A percentile compares a stretch with the other conserved stretches of the same genome.
phyloP scores from a whole-genome alignment of 2,797 vertebrate genomes.

The Cryptoblepharus egeriae region DNA sequence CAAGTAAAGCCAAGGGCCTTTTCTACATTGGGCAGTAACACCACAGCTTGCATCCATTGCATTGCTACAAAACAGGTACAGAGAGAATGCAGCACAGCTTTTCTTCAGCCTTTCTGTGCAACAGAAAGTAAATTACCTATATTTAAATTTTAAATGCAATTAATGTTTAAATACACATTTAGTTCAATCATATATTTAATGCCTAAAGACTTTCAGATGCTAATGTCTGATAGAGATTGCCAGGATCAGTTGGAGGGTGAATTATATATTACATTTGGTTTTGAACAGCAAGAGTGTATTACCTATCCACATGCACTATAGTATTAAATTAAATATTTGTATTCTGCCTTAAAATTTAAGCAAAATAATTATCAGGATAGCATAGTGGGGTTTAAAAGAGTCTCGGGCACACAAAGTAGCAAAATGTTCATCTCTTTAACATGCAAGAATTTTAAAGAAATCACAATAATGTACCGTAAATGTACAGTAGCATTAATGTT shows the following conservation, averaged over 20 bases:
- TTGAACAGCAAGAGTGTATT: not conserved
- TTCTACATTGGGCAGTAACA: not conserved
- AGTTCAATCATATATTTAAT: not conserved
- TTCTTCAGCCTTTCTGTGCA: not conserved
- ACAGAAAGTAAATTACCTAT: not conserved
- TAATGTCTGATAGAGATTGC: not conserved
- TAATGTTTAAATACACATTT: not conserved
- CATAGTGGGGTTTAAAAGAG: not conserved
- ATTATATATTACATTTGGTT: not conserved
- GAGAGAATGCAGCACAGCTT: not conserved
- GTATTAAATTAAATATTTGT: not conserved
- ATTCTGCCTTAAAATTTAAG: not conserved
- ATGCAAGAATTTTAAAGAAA: not conserved
- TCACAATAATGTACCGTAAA: no score
- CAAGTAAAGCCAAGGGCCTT: no score
- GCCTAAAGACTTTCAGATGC: not conserved
- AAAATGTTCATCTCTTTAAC: not conserved
- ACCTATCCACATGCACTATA: not conserved
- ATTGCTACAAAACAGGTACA: no score
- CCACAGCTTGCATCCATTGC: no score
- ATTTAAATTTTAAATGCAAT: not conserved
- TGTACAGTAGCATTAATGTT: no score
- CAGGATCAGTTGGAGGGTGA: not conserved
- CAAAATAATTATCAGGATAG: not conserved
- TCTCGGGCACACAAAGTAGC: not conserved